These are phyloP conservation scores for Bergia sp. DNA, from an alignment of 92 coral and sea anemone genomes.

Conservation along the genomic window DNA sequence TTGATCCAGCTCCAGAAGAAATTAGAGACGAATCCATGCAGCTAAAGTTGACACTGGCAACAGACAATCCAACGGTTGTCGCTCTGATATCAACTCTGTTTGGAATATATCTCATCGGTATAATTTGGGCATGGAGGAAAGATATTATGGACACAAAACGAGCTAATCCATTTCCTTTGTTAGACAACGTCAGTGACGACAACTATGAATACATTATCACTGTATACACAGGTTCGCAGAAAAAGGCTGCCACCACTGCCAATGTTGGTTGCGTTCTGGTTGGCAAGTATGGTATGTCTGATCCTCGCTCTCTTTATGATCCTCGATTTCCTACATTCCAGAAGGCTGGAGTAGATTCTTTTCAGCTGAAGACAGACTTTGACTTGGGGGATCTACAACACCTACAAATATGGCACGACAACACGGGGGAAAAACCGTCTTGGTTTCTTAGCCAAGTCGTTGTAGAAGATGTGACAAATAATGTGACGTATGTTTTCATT, in stretches of 20 bases:
- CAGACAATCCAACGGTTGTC: conserved; percentile 28
- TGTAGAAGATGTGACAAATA: conserved; percentile 77
- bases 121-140: conserved; percentile 33
- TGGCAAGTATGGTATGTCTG: conserved; percentile 74
- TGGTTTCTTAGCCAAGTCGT: conserved; percentile 88
- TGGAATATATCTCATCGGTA: conserved; percentile 25
- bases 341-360: conserved; percentile 81
- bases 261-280: conserved; percentile 71
- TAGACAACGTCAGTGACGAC: conserved; percentile 68
- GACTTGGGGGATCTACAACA: conserved; percentile 76
- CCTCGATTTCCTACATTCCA: conserved; percentile 66
- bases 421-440: conserved; percentile 80
- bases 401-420: conserved; percentile 89
- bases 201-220: conserved; percentile 77
- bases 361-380: conserved; percentile 67
- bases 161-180: conserved; percentile 66
- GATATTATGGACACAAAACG: conserved; percentile 20
- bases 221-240: conserved; percentile 77
- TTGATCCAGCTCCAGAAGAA: conserved; percentile 16
- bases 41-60: background rate
- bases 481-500: conserved; percentile 73
- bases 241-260: conserved; percentile 78
- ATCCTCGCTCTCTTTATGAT: conserved; percentile 70
- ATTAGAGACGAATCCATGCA: background rate
- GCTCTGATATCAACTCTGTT: conserved; percentile 31